Percentiles rank a stretch among this genome's conserved stretches.
These are phyloP conservation scores for Sebastes miniatus DNA, from an alignment of 2,797 vertebrate genomes.

Conservation along the genomic window DNA sequence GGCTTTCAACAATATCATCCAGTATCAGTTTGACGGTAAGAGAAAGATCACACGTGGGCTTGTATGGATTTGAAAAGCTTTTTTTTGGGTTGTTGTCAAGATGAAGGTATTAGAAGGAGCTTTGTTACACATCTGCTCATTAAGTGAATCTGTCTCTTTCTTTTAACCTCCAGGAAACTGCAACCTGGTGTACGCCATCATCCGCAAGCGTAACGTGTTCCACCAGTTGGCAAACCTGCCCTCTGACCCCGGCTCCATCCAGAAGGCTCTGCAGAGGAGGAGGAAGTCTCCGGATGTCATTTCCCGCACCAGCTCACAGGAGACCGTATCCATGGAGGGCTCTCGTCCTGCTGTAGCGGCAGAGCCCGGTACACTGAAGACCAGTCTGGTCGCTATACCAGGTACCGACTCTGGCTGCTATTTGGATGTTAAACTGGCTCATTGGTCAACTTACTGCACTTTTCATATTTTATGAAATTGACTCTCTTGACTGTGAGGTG, in stretches of 20 bases:
- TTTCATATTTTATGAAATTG: neutral
- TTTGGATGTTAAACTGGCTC: neutral
- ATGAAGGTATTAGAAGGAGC: neutral
- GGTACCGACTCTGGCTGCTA: slow-evolving; percentile 70
- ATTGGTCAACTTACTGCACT: neutral
- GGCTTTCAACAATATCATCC: slow-evolving; percentile 98
- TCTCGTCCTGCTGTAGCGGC: slow-evolving; percentile 93
- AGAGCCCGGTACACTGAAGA: slow-evolving; percentile 93
- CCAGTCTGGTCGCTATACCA: slow-evolving; percentile 94
- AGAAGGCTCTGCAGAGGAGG: slow-evolving; percentile 93
- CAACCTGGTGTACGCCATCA: slow-evolving; percentile 97
- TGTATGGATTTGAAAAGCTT: neutral
- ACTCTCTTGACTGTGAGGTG: rapidly evolving
- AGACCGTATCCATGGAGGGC: slow-evolving; percentile 94
- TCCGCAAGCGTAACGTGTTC: slow-evolving; percentile 95
- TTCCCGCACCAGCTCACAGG: slow-evolving; percentile 93
- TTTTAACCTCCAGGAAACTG: slow-evolving; percentile 71
- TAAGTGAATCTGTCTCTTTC: neutral
- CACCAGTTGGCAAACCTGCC: slow-evolving; percentile 96
- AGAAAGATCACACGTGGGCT: neutral
- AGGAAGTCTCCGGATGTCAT: slow-evolving; percentile 87
- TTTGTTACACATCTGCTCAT: neutral
- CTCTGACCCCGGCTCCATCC: slow-evolving; percentile 88
- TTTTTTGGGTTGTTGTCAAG: neutral
- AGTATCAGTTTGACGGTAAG: slow-evolving; percentile 99